phyloP scores from a whole-genome alignment of 2,113 vertebrate genomes.

The Sardina pilchardus region DNA sequence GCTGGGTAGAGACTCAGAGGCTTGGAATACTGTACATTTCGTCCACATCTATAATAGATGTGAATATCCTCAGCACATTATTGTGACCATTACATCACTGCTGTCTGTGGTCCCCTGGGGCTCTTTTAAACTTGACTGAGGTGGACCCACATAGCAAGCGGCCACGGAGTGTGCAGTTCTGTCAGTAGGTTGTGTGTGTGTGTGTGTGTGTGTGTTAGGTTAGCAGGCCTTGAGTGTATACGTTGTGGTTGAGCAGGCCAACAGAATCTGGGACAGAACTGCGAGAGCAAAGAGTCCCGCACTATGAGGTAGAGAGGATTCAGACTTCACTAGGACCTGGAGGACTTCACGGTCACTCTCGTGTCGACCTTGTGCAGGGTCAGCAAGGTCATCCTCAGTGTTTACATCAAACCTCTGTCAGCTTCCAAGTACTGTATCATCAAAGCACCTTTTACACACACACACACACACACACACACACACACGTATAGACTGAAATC shows the following conservation, averaged over 20 bases:
- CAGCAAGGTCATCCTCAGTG: not conserved
- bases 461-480: not conserved
- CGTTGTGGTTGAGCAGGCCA: not conserved
- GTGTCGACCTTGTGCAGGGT: not conserved
- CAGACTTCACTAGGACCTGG: not conserved
- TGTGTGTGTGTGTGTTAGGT: conserved; percentile 24
- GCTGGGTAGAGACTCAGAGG: not conserved
- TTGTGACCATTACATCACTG: too few relatives aligned
- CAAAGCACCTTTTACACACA: not conserved
- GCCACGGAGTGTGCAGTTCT: not conserved
- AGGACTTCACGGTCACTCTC: not conserved
- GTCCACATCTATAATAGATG: not conserved
- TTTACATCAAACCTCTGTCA: not conserved
- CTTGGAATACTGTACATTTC: not conserved
- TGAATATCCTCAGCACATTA: too few relatives aligned
- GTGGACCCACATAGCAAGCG: not conserved
- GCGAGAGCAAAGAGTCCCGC: not conserved
- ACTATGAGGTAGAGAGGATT: not conserved
- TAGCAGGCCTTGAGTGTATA: conserved; percentile 17
- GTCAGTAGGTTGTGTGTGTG: conserved; percentile 15
- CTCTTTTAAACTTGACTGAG: not conserved
- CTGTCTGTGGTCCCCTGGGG: too few relatives aligned
- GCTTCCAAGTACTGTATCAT: not conserved
- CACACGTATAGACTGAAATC: not conserved
- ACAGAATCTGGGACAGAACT: not conserved